Base-by-base conservation (phyloP, 1,140 invertebrate species). In the Drosophila triauraria region DNA sequence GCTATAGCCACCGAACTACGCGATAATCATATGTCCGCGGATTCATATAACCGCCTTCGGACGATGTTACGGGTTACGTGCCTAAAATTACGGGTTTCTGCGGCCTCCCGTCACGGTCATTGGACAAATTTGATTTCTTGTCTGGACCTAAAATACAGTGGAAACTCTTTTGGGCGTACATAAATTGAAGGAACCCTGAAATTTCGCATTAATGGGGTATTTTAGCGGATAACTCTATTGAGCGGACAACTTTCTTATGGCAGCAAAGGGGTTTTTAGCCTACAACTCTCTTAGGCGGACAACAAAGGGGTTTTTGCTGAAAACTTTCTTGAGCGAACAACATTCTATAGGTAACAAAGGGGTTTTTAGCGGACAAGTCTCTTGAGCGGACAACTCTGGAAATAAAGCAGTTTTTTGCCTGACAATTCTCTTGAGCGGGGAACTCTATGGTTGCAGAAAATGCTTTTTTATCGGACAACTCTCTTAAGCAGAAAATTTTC, bases 21-120 rank as follows among this genome's bases (percentile, higher is more conserved):
- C 77, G 80, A 72, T 83, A 87, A 88, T 88, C 63, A 87, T 80
- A 82, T 42, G 50, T 46, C 72, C 53, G 4, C 20, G 27, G 8
- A 23, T 23, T 42, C n/a, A 32, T 62, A 44, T 13, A 42, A 63
- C 17, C 23, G 40, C 62, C 57, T 35, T 61, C 56, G 57, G 42
- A 40, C 53, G 38, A 56, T 62, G 40, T 72, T 50, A 38, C 40
- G 44, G 51, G 54, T 77, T 82, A 50, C 80, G 80, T 83, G 80
- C 70, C 47, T 54, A 13, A 83, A 82, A 82, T 83, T 82, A 78
- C 44, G 61, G 58, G 46, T 51, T 56, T 78, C 79, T 32, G 57
- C 47, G 68, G 67, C 74, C 65, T 78, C 59, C 53, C 61, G 71
- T 82, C 57, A 82, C 68, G 68, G 81, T 61, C 80, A 74, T 70